Evolutionary conservation across 2,113 vertebrate genomes (phyloP).

Genomic region (Psettodes erumei): DNA sequence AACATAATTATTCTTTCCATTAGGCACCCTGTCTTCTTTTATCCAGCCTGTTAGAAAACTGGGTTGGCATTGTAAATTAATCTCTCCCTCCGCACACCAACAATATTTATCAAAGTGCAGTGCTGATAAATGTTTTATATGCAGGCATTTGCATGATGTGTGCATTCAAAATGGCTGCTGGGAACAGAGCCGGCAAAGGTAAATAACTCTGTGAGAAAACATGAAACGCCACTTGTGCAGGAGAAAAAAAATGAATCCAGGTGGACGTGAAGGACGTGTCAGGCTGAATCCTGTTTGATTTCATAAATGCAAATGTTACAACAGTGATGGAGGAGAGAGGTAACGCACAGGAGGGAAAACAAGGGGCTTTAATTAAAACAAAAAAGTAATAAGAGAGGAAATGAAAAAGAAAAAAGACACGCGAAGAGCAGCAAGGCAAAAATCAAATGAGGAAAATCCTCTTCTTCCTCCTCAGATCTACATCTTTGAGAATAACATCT

Average conservation of each 20-base stretch:
- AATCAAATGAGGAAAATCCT: not conserved
- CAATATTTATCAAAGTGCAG: not conserved
- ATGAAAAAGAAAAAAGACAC: conserved; percentile 4
- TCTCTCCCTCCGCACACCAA: too few relatives aligned
- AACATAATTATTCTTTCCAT: too few relatives aligned
- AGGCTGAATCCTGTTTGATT: conserved; percentile 21
- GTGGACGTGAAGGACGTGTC: conserved; percentile 9
- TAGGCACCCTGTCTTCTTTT: too few relatives aligned
- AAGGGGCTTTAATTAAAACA: not conserved
- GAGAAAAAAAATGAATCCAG: conserved; percentile 2
- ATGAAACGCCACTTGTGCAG: not conserved
- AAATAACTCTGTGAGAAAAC: not conserved
- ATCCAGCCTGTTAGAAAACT: too few relatives aligned
- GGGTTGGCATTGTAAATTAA: too few relatives aligned
- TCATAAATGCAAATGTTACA: conserved; percentile 55
- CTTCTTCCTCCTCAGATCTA: conserved; percentile 84
- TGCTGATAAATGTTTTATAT: not conserved
- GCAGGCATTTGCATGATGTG: not conserved
- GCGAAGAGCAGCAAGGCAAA: not conserved
- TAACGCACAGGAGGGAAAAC: conserved; percentile 24
- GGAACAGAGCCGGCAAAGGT: conserved; percentile 1
- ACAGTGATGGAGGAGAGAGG: conserved; percentile 12
- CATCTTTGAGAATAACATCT: conserved; percentile 99
- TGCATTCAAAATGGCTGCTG: not conserved
- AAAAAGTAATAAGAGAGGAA: conserved; percentile 5